Conservation (phyloP, 2,797 vertebrate genomes). For the Clamator glandarius region DNA sequence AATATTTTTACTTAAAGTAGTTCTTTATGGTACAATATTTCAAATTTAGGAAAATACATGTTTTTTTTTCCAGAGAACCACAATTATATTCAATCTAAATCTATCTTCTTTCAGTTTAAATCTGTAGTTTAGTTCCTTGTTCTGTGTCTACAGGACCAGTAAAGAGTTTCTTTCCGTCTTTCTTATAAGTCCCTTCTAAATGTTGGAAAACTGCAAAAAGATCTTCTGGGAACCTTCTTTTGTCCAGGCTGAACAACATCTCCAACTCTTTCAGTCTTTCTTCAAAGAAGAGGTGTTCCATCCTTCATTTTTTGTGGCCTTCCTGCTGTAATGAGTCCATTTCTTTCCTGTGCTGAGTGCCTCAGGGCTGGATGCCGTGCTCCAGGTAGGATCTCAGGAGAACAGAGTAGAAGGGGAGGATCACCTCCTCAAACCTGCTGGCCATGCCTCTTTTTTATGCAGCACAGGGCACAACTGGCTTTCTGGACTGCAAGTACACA, state of each 20-base stretch:
- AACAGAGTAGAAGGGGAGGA: neutral
- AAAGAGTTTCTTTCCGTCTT: neutral
- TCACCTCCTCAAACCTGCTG: neutral
- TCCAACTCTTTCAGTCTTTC: too few species aligned
- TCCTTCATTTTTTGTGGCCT: neutral
- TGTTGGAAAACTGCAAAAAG: neutral
- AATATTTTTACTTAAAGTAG: neutral
- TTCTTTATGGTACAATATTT: neutral
- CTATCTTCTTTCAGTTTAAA: too few species aligned
- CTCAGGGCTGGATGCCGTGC: neutral
- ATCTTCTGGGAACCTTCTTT: neutral
- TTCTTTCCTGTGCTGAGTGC: neutral
- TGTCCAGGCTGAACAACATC: neutral
- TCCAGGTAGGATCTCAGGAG: neutral
- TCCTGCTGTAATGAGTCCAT: fast-evolving
- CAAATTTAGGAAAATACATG: neutral
- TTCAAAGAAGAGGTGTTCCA: neutral
- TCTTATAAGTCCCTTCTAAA: neutral
- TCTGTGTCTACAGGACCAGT: too few species aligned
- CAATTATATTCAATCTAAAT: neutral
- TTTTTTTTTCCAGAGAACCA: neutral
- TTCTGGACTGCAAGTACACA: neutral
- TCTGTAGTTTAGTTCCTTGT: too few species aligned
- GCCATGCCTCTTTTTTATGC: neutral
- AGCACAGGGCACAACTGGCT: fast-evolving